These are phyloP conservation scores for Typhlomys cinereus DNA, from an alignment of 2,113 vertebrate species.

Conservation along the genomic window DNA sequence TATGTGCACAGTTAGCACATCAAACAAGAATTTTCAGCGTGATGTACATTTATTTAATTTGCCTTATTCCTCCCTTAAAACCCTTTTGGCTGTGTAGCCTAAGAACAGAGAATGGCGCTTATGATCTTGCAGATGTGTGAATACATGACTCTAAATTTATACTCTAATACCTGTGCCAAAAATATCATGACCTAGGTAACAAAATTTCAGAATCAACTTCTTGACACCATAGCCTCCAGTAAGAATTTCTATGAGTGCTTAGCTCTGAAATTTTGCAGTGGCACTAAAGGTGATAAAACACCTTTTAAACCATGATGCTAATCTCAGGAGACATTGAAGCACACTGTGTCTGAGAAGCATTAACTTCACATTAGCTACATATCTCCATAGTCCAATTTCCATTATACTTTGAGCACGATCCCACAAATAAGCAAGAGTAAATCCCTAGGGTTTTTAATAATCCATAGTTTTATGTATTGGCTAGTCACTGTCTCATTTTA, in stretches of 20 bases:
- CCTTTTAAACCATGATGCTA: neutral
- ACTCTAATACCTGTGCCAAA: neutral
- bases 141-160: neutral
- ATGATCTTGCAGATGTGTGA: neutral
- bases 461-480: neutral
- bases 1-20: neutral
- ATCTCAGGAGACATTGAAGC: neutral
- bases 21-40: neutral
- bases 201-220: neutral
- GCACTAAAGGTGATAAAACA: neutral
- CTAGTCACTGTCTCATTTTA: neutral
- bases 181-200: neutral
- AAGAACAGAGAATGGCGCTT: neutral
- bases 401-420: neutral
- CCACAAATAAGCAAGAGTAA: neutral
- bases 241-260: neutral
- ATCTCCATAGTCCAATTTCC: neutral
- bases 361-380: neutral
- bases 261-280: neutral
- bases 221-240: neutral
- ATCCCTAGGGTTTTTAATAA: neutral
- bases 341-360: neutral
- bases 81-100: neutral
- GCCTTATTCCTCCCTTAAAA: neutral
- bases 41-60: conserved; percentile 9